Evolutionary conservation across 1,140 invertebrate species (phyloP).

Genomic region (Lamellibrachia luymesi): DNA sequence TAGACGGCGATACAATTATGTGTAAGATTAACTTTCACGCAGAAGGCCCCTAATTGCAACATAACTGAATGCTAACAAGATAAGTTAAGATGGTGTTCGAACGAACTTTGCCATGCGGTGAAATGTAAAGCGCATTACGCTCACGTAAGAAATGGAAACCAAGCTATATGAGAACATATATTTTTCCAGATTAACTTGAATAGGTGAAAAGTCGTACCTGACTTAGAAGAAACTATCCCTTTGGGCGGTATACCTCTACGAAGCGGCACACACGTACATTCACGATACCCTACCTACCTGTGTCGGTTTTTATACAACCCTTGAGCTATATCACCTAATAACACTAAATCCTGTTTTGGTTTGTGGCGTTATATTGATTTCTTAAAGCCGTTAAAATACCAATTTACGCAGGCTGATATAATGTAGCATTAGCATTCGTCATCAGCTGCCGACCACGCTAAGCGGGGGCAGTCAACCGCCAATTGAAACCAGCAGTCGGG

Average conservation of each 20-base stretch:
- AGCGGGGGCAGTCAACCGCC: neutral
- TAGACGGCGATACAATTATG: neutral
- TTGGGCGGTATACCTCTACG: neutral
- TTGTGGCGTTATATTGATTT: neutral
- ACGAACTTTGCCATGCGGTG: neutral
- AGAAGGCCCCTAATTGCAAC: neutral
- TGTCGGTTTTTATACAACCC: neutral
- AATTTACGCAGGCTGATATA: neutral
- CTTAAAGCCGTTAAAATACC: neutral
- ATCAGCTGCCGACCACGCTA: neutral
- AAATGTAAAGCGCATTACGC: neutral
- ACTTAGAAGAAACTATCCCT: neutral
- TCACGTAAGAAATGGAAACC: neutral
- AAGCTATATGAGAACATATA: neutral
- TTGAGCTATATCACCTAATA: neutral
- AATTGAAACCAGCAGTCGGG: neutral
- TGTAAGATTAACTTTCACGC: neutral
- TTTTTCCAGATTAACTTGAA: neutral
- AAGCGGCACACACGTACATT: neutral
- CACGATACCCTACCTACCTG: neutral
- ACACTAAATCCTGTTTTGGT: neutral
- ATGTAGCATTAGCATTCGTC: neutral
- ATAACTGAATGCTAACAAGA: neutral
- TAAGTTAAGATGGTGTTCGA: neutral
- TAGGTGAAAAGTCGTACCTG: too few species aligned